These are phyloP conservation scores for Eueremaeus valkanovi DNA, from an alignment of 2,888 invertebrate genomes.

Conservation along the genomic window DNA sequence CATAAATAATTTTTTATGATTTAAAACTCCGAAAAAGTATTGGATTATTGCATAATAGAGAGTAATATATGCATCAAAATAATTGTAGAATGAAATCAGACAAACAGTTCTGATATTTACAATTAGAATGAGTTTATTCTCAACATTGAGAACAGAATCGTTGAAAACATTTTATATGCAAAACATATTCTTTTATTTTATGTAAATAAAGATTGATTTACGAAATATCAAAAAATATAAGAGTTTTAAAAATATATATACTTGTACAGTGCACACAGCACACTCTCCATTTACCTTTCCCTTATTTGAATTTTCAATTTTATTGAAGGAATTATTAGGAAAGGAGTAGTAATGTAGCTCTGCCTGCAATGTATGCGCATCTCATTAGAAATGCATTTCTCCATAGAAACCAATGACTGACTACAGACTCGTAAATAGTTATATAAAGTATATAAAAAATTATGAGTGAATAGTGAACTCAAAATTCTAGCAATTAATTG, in stretches of 20 bases:
- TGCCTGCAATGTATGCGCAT: neutral
- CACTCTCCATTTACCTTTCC: neutral
- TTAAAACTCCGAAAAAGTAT: too few species aligned
- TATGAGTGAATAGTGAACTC: constrained; percentile 18
- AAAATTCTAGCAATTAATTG: constrained; percentile 14
- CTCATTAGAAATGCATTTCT: constrained; percentile 2
- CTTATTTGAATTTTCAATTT: neutral
- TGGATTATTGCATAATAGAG: too few species aligned
- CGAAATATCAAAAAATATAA: too few species aligned
- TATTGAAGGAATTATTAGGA: neutral
- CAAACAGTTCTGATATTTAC: neutral
- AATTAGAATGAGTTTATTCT: neutral
- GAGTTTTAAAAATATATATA: too few species aligned
- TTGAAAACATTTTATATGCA: neutral
- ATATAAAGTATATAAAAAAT: neutral
- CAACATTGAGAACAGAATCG: neutral
- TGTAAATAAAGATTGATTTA: neutral
- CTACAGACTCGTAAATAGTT: neutral
- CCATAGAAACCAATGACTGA: constrained; percentile 13
- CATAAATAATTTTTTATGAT: too few species aligned
- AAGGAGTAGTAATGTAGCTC: too few species aligned
- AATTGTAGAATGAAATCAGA: neutral
- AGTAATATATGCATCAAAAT: neutral
- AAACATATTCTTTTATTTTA: neutral
- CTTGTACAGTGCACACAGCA: neutral